A percentile compares a stretch with the other conserved stretches of the same genome.
Evolutionary conservation across 1,140 invertebrate species (phyloP).

Genomic region (Sesamia nonagrioides): DNA sequence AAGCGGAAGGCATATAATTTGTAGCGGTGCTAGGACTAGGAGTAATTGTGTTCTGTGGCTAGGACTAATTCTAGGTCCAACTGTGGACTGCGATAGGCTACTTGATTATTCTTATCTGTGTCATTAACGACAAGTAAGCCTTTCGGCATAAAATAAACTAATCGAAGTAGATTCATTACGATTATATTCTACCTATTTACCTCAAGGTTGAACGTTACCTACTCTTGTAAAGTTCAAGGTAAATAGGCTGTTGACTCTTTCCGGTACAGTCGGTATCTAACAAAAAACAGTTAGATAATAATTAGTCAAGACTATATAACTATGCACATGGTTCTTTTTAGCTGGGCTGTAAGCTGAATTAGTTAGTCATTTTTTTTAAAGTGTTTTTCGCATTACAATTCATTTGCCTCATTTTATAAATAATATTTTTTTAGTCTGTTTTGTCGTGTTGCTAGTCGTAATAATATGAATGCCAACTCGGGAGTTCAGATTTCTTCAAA

Average conservation of each 20-base stretch:
- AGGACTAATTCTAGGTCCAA: no score
- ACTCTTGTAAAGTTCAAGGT: constrained; percentile 10
- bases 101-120: no score
- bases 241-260: constrained; percentile 10
- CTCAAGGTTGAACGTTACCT: background rate
- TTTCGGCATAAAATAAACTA: no score
- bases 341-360: background rate
- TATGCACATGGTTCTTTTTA: background rate
- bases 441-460: background rate
- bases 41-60: no score
- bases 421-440: background rate
- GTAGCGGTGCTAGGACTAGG: no score
- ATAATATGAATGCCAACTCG: background rate
- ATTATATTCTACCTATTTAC: background rate
- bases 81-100: no score
- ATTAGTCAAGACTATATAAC: background rate
- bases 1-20: no score
- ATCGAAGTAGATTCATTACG: background rate
- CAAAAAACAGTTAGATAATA: background rate
- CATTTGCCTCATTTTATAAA: background rate
- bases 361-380: no score
- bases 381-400: background rate
- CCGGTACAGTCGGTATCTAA: background rate
- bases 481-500: background rate
- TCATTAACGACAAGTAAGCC: no score